phyloP scores from a whole-genome alignment of 2,888 invertebrate species.

The Drosophila villosipedis region DNA sequence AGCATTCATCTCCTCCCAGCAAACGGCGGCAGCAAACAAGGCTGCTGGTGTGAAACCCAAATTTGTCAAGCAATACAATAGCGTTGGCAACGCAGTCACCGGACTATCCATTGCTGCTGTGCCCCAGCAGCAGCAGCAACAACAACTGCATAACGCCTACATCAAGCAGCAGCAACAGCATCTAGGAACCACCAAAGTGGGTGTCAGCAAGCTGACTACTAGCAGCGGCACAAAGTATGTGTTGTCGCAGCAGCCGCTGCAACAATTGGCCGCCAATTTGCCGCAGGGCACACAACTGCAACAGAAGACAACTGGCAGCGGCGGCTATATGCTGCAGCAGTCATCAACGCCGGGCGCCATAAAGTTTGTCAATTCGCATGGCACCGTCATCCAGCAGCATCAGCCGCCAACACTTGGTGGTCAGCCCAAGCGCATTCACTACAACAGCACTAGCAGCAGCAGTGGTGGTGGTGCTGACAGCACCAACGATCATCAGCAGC shows the following conservation, averaged over 20 bases:
- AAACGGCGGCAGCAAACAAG: conserved; percentile 64
- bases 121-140: conserved; percentile 65
- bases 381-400: conserved; percentile 84
- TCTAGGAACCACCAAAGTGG: conserved; percentile 11
- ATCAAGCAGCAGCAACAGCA: conserved; percentile 37
- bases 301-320: conserved; percentile 67
- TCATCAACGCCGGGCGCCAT: conserved; percentile 68
- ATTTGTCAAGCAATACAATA: conserved; percentile 83
- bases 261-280: conserved; percentile 72
- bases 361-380: conserved; percentile 85
- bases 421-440: conserved; percentile 55
- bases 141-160: conserved; percentile 6
- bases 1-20: conserved; percentile 69
- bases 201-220: conserved; percentile 67
- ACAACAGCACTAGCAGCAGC: conserved; percentile 59
- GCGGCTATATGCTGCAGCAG: conserved; percentile 67
- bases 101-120: conserved; percentile 65
- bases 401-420: conserved; percentile 43
- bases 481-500: conserved; percentile 51
- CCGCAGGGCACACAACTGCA: conserved; percentile 83
- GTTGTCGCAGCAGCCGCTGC: conserved; percentile 73
- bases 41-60: conserved; percentile 72
- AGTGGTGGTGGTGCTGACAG: conserved; percentile 28
- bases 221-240: conserved; percentile 69
- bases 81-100: conserved; percentile 37